Base-by-base conservation (phyloP, 2,888 invertebrate species). In the Furcula furcula region DNA sequence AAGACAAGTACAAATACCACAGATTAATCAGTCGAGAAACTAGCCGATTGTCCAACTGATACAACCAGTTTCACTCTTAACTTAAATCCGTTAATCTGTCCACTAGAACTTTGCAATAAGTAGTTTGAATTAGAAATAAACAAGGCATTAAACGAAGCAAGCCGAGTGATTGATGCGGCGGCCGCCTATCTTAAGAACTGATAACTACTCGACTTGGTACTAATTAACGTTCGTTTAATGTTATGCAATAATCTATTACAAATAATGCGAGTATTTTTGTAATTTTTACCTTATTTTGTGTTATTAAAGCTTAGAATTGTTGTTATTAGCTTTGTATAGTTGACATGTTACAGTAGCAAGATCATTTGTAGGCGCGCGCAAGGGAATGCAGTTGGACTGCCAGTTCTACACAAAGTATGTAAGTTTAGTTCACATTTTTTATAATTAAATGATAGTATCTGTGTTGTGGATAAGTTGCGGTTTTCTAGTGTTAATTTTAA, bases 321-420 rank as follows among this genome's bases (percentile, higher is more conserved):
- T 9, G 26, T 14, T 26, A 2, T 9, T 5, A 14, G 7, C 9
- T 11, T 14, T 2, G 6, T 26, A 3, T 4, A n/a, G 26, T 26
- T 26, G n/a, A 14, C n/a, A 26, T 14, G 14, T 9, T 26, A 14
- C 26, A 26, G 7, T 12, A 7, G 7, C 1, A 3, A n/a, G 13
- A 9, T 9, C 13, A 26, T 26, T 26, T 4, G n/a, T 26, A 26
- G 26, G 26, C 23, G 31, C 46, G 43, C 47, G 14, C 41, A 35
- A 42, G 56, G 48, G 61, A 64, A 64, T 62, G 64, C 56, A 50
- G 55, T 52, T 42, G 35, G 38, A 47, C 58, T 48, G 59, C 52
- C 48, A 45, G 46, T 46, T 44, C 50, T 20, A 12, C 9, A 13
- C 15, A 7, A n/a, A n/a, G 22, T 22, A n/a, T 12, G 23, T 23